A percentile compares a stretch with the other conserved stretches of the same genome.
Evolutionary conservation across 2,888 invertebrate species (phyloP).

Genomic region (Chrysotoxum bicinctum): DNA sequence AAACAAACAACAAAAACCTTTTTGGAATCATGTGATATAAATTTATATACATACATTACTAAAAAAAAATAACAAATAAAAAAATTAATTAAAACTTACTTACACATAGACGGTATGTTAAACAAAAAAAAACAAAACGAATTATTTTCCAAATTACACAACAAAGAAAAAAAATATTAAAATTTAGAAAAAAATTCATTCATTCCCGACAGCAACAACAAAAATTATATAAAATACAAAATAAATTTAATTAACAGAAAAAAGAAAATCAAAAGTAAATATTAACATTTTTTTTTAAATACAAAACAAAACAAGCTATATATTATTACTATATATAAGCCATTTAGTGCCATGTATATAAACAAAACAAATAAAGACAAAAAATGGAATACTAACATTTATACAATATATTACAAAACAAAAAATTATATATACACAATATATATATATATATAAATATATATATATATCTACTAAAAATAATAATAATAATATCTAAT

Average conservation of each 20-base stretch:
- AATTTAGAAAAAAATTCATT: conserved; percentile 61
- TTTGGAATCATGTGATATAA: conserved; percentile 73
- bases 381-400: conserved; percentile 70
- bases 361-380: conserved; percentile 71
- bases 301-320: conserved; percentile 69
- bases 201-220: conserved; percentile 50
- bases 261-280: conserved; percentile 66
- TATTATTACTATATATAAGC: conserved; percentile 73
- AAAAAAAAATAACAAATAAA: conserved; percentile 52
- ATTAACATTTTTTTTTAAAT: conserved; percentile 52
- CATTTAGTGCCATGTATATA: conserved; percentile 74
- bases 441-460: conserved; percentile 56
- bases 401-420: conserved; percentile 69
- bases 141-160: conserved; percentile 68
- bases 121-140: conserved; percentile 31
- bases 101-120: conserved; percentile 46
- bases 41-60: conserved; percentile 73
- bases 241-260: conserved; percentile 22
- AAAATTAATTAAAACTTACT: conserved; percentile 44
- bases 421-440: conserved; percentile 69
- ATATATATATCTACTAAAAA: conserved; percentile 26
- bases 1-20: conserved; percentile 73
- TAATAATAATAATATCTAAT: conserved; percentile 56
- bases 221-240: conserved; percentile 27
- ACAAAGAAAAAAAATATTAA: conserved; percentile 41